These are phyloP conservation scores for Drosophila nr. medialis DNA, from an alignment of 2,888 invertebrate species.

Conservation along the genomic window DNA sequence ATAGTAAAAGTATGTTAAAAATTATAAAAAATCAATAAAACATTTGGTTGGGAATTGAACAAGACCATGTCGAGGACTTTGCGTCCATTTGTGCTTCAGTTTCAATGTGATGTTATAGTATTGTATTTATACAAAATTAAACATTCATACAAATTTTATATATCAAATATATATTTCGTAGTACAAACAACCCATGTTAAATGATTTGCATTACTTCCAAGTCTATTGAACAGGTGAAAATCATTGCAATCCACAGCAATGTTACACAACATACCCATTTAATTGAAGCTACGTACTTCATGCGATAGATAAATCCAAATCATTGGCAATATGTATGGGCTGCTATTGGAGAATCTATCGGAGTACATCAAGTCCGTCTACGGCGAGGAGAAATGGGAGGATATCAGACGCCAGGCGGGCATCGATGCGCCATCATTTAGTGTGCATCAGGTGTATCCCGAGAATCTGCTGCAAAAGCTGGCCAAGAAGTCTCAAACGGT, in stretches of 20 bases:
- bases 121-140: neutral
- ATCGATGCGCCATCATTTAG: constrained; percentile 95
- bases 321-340: constrained; percentile 92
- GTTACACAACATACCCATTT: constrained; percentile 12
- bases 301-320: constrained; percentile 2
- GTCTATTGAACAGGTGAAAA: constrained; percentile 10
- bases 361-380: constrained; percentile 96
- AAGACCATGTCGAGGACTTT: constrained; percentile 3
- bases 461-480: constrained; percentile 93
- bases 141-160: neutral
- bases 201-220: neutral
- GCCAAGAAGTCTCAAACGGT: constrained; percentile 95
- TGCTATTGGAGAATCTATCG: constrained; percentile 96
- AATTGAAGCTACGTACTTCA: neutral
- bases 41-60: neutral
- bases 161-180: too few relatives aligned
- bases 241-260: constrained; percentile 3
- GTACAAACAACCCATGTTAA: neutral
- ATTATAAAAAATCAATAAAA: constrained; percentile 9
- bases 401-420: constrained; percentile 93
- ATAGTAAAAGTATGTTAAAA: constrained; percentile 1
- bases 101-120: neutral
- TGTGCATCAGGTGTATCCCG: constrained; percentile 97
- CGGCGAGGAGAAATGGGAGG: constrained; percentile 97
- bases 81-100: neutral